These are phyloP conservation scores for Lasioglossum zephyrum DNA, from an alignment of 2,888 invertebrate genomes.

Conservation along the genomic window DNA sequence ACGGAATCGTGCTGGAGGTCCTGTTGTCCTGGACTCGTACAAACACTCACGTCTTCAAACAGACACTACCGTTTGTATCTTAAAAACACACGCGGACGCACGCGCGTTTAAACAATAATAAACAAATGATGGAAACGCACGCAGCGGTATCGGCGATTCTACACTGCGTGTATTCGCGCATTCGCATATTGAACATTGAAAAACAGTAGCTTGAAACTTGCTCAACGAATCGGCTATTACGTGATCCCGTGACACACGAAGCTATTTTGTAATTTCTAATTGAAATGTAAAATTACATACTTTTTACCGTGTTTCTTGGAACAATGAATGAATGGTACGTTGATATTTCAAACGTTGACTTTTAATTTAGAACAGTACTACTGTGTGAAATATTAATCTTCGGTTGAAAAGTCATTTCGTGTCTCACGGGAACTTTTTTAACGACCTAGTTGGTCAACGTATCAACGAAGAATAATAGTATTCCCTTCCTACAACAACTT, in stretches of 20 bases:
- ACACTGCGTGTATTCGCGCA: background rate
- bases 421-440: background rate
- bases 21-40: constrained; percentile 19
- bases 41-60: constrained; percentile 25
- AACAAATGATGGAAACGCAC: constrained; percentile 13
- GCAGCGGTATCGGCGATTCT: background rate
- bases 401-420: background rate
- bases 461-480: background rate
- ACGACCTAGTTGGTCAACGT: background rate
- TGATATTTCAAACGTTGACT: background rate
- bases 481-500: background rate
- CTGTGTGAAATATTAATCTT: background rate
- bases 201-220: background rate
- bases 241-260: background rate
- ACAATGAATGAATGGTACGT: no score
- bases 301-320: background rate
- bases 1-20: constrained; percentile 7
- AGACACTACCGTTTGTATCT: constrained; percentile 29
- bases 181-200: background rate
- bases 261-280: background rate
- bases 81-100: constrained; percentile 43
- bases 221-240: background rate
- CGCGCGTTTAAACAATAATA: constrained; percentile 30
- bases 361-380: background rate
- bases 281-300: background rate